A percentile compares a stretch with the other conserved stretches of the same genome.
These are phyloP conservation scores for Tetragnatha versicolor DNA, from an alignment of 1,140 invertebrate species.

Conservation along the genomic window DNA sequence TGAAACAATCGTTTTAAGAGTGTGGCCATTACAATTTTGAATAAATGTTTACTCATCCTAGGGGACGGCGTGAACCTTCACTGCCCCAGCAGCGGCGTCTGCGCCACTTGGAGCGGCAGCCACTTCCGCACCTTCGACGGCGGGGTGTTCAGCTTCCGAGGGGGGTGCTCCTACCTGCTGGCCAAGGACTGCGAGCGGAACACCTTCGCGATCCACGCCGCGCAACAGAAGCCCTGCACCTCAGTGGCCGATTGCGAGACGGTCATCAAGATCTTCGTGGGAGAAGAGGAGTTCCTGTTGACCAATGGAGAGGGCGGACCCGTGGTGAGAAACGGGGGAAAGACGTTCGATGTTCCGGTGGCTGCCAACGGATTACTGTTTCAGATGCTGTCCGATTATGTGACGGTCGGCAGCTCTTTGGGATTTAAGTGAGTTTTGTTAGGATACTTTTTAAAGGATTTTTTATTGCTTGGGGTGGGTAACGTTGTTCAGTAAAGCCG, in stretches of 20 bases:
- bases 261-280: slow-evolving; percentile 72
- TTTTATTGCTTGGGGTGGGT: too few relatives aligned
- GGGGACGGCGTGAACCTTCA: too few relatives aligned
- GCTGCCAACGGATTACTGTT: slow-evolving; percentile 74
- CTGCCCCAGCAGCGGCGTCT: slow-evolving; percentile 67
- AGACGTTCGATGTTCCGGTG: slow-evolving; percentile 73
- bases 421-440: slow-evolving; percentile 65
- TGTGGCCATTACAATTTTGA: too few relatives aligned
- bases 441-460: too few relatives aligned
- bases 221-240: slow-evolving; percentile 62
- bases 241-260: slow-evolving; percentile 65
- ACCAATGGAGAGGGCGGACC: slow-evolving; percentile 59
- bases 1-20: too few relatives aligned
- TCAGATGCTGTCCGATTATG: slow-evolving; percentile 73
- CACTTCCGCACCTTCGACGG: slow-evolving; percentile 89
- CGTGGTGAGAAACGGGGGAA: slow-evolving; percentile 68
- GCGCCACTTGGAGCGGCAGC: slow-evolving; percentile 78
- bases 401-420: slow-evolving; percentile 73
- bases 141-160: slow-evolving; percentile 65
- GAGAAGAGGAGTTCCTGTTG: slow-evolving; percentile 74
- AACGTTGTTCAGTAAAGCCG: too few relatives aligned
- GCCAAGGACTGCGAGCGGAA: slow-evolving; percentile 65
- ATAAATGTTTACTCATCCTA: too few relatives aligned
- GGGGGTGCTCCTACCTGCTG: slow-evolving; percentile 65
- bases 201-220: slow-evolving; percentile 73